Percentiles rank a stretch among this genome's conserved stretches.
Evolutionary conservation across 2,113 vertebrate genomes (phyloP).

Genomic region (Zeus faber): DNA sequence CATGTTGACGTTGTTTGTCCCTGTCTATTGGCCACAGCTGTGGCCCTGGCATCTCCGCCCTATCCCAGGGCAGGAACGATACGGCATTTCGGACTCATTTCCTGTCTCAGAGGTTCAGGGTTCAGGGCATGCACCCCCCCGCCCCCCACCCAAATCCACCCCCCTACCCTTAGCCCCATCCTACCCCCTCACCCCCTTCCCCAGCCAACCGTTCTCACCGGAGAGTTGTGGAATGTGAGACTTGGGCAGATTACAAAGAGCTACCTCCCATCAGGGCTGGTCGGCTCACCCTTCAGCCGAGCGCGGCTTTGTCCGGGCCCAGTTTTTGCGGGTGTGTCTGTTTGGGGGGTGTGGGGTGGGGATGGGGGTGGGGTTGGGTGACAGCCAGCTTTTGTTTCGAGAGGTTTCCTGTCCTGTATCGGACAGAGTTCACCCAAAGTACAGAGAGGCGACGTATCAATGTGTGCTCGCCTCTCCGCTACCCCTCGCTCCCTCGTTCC

Average conservation of each 20-base stretch:
- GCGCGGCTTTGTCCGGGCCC: too few species aligned
- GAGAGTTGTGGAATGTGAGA: conserved; percentile 52
- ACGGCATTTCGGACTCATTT: conserved; percentile 53
- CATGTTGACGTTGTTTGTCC: neutral
- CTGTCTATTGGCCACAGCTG: conserved; percentile 35
- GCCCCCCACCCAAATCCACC: neutral
- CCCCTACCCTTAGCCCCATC: neutral
- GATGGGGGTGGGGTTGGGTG: conserved; percentile 33
- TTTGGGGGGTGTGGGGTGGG: conserved; percentile 33
- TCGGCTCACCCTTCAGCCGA: conserved; percentile 41
- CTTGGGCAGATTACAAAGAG: conserved; percentile 46
- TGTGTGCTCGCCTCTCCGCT: too few species aligned
- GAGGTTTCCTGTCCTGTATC: conserved; percentile 55
- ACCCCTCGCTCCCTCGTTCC: conserved; percentile 33
- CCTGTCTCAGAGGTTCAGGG: conserved; percentile 45
- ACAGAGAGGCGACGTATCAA: conserved; percentile 35
- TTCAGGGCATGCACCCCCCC: conserved; percentile 33
- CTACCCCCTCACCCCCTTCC: too few species aligned
- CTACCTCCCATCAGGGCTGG: conserved; percentile 31
- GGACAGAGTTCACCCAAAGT: conserved; percentile 54
- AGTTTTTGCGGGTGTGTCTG: too few species aligned
- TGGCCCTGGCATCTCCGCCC: conserved; percentile 29
- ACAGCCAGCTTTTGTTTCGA: conserved; percentile 61
- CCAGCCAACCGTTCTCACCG: too few species aligned
- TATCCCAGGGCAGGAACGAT: conserved; percentile 31